Conservation (phyloP, 2,113 vertebrate species). For the Tachuris rubrigastra region DNA sequence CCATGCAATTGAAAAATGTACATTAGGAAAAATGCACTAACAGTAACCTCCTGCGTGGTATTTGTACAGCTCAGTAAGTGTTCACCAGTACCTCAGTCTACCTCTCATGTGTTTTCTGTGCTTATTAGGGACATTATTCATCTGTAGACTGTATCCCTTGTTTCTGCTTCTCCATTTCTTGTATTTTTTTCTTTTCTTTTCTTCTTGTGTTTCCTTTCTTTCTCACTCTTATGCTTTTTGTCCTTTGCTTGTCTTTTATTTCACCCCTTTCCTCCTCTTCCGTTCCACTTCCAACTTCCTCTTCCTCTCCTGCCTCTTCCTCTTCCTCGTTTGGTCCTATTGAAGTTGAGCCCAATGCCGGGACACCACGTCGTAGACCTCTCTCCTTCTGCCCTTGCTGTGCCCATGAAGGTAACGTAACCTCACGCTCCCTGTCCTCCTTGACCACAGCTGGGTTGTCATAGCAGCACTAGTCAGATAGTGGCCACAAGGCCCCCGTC, state of each 20-base stretch:
- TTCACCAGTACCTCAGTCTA: slow-evolving; percentile 33
- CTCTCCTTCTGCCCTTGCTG: slow-evolving; percentile 99
- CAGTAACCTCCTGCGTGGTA: slow-evolving; percentile 18
- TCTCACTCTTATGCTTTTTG: slow-evolving; percentile 78
- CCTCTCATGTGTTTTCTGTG: slow-evolving; percentile 59
- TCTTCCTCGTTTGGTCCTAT: slow-evolving; percentile 75
- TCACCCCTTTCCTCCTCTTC: slow-evolving; percentile 69
- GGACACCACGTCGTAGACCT: slow-evolving; percentile 95
- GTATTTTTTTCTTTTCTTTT: slow-evolving; percentile 72
- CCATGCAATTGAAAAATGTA: neutral
- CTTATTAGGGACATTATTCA: slow-evolving; percentile 67
- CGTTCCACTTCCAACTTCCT: slow-evolving; percentile 73
- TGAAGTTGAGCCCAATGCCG: slow-evolving; percentile 97
- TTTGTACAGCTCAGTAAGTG: slow-evolving; percentile 20
- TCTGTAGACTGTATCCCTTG: slow-evolving; percentile 74
- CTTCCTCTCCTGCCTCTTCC: slow-evolving; percentile 63
- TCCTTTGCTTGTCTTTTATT: slow-evolving; percentile 79
- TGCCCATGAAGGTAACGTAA: slow-evolving; percentile 98
- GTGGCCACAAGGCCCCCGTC: neutral
- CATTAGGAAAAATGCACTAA: neutral
- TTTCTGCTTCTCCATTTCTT: slow-evolving; percentile 79
- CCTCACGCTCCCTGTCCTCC: slow-evolving; percentile 50
- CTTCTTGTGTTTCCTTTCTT: slow-evolving; percentile 69
- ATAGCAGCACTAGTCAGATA: slow-evolving; percentile 54
- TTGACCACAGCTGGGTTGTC: slow-evolving; percentile 72